Percentiles rank a stretch among this genome's conserved stretches.
These are phyloP conservation scores for Grantiella picta DNA, from an alignment of 2,113 vertebrate species.

Conservation along the genomic window DNA sequence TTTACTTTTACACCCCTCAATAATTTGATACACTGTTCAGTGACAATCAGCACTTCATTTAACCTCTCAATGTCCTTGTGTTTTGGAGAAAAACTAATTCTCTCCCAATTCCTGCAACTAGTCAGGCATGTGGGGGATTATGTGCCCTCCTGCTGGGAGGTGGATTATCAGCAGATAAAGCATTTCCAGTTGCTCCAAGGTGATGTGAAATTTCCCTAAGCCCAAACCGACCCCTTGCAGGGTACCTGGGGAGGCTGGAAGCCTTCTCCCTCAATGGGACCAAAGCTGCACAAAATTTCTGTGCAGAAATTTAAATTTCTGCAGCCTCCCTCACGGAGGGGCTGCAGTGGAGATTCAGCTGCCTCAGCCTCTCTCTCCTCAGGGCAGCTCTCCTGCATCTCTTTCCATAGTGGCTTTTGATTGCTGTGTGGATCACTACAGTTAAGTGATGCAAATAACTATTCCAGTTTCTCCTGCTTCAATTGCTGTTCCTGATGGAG, in stretches of 20 bases:
- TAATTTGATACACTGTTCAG: not conserved
- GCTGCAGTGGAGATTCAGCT: rapidly evolving
- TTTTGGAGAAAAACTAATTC: not conserved
- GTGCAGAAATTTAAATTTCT: not conserved
- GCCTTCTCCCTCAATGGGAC: rapidly evolving
- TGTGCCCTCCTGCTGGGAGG: not conserved
- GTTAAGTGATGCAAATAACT: not conserved
- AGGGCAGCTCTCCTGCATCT: rapidly evolving
- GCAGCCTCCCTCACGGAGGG: not conserved
- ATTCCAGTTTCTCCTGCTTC: not conserved
- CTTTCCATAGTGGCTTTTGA: not conserved
- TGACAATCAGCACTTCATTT: not conserved
- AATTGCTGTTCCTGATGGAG: not conserved
- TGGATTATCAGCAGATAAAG: not conserved
- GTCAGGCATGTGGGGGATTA: not conserved
- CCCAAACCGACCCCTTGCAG: rapidly evolving
- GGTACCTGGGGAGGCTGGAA: not conserved
- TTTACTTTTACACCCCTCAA: not conserved
- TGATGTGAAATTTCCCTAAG: not conserved
- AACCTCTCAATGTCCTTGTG: not conserved
- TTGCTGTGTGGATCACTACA: not conserved
- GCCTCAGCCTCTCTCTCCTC: not conserved
- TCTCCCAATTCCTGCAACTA: not conserved
- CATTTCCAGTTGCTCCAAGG: not conserved
- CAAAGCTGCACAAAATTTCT: not conserved